These are phyloP conservation scores for Drosophila seguyi DNA, from an alignment of 1,140 invertebrate species.

Conservation along the genomic window DNA sequence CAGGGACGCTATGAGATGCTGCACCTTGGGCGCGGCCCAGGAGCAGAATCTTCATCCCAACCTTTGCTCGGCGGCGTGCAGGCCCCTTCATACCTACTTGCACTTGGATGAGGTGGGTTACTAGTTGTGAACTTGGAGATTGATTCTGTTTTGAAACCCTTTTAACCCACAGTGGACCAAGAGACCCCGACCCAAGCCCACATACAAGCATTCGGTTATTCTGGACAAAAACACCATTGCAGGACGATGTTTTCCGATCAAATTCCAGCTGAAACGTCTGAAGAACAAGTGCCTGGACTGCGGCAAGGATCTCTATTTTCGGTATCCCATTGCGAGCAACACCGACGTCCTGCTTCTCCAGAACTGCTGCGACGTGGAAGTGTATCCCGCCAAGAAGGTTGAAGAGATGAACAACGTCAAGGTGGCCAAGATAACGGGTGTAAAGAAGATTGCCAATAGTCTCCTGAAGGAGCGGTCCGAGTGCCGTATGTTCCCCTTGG, in stretches of 20 bases:
- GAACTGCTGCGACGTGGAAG: conserved; percentile 60
- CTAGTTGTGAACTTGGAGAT: neutral
- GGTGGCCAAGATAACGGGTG: conserved; percentile 44
- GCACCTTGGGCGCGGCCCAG: conserved; percentile 46
- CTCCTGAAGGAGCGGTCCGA: conserved; percentile 39
- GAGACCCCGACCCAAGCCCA: conserved; percentile 51
- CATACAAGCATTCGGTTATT: conserved; percentile 41
- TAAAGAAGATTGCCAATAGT: conserved; percentile 37
- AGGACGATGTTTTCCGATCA: conserved; percentile 58
- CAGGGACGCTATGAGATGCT: neutral
- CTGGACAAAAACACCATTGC: conserved; percentile 47
- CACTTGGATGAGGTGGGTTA: conserved; percentile 57
- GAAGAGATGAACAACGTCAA: conserved; percentile 64
- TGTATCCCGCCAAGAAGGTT: conserved; percentile 46
- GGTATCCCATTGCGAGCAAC: conserved; percentile 51
- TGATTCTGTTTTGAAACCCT: neutral
- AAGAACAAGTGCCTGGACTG: conserved; percentile 51
- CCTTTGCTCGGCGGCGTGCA: conserved; percentile 49
- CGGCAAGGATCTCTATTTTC: conserved; percentile 25
- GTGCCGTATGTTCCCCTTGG: conserved; percentile 16
- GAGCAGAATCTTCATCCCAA: conserved; percentile 37
- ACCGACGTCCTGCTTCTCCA: conserved; percentile 47
- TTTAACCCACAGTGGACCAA: conserved; percentile 38
- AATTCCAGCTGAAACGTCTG: conserved; percentile 50
- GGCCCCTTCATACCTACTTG: conserved; percentile 37